phyloP scores from a whole-genome alignment of 1,140 invertebrate genomes.

The Euura saliciscinereae region DNA sequence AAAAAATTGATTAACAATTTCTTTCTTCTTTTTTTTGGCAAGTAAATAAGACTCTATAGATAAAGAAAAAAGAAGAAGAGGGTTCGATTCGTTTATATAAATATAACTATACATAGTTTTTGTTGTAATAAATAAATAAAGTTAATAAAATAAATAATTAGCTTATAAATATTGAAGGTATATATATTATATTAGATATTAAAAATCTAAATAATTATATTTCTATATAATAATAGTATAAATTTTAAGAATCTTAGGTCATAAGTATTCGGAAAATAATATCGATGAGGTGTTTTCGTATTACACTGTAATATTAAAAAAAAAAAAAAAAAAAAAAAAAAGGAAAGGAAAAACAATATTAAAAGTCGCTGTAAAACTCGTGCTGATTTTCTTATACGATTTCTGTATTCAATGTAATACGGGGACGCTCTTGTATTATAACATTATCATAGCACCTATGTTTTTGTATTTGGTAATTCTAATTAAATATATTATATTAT shows the following conservation, averaged over 20 bases:
- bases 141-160: background rate
- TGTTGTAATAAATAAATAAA: slow-evolving; percentile 48
- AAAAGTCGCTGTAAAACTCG: too few relatives aligned
- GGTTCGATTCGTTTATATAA: slow-evolving; percentile 34
- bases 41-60: too few relatives aligned
- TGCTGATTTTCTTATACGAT: too few relatives aligned
- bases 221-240: slow-evolving; percentile 49
- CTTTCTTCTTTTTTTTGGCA: too few relatives aligned
- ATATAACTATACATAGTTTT: slow-evolving; percentile 36
- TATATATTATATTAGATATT: slow-evolving; percentile 29
- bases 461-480: slow-evolving; percentile 59
- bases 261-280: slow-evolving; percentile 39
- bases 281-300: slow-evolving; percentile 40
- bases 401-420: slow-evolving; percentile 48
- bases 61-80: background rate
- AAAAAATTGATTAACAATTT: background rate
- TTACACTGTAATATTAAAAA: slow-evolving; percentile 37
- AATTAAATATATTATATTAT: slow-evolving; percentile 33
- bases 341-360: too few relatives aligned
- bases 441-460: slow-evolving; percentile 53
- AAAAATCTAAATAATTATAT: slow-evolving; percentile 57
- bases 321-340: background rate
- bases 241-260: slow-evolving; percentile 42
- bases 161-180: slow-evolving; percentile 20
- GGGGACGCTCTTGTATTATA: slow-evolving; percentile 54